Base-by-base conservation (phyloP, 2,888 invertebrate species). In the Aricia artaxerxes region DNA sequence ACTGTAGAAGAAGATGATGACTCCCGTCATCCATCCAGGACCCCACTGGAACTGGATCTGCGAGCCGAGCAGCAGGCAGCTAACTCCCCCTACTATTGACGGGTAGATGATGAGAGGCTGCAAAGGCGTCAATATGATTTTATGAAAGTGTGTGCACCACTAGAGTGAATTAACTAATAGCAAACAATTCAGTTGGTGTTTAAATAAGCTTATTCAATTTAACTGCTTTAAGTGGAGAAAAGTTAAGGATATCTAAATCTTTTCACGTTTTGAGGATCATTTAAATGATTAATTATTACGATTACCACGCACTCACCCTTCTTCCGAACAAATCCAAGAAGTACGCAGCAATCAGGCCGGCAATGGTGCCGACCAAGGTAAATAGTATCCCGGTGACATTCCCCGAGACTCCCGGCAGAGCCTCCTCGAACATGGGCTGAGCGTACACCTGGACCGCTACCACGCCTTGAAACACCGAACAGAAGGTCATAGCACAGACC, bases 41-140 rank as follows among this genome's bases (percentile, higher is more conserved):
- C 87, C 91, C 89, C 89, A 89, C 13, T 85, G 84, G 24, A 88
- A 61, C 24, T 90, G 91, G 40, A 91, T 84, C 81, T 90, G 91
- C 0, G 87, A 83, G 6, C 91, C 91, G 6, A 91, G 86, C 60
- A 87, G 60, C 2, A 88, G 61, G 82, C 90, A 88, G 84, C 86
- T 85, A 0, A 85, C 24, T 0, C 87, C 89, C 0, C 86, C 80
- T 0, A 79, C 82, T 1, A 87, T 24, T 0, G 89, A 89, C 0
- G 87, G 84, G 77, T 84, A 85, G 73, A 90, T 85, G 82, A 91
- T 83, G 0, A 91, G 85, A 0, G 85, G 82, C 90, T 91, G 85
- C 4, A 86, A 85, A 61, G 4, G 5, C 40, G 11, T 11, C 0
- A 1, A 64, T 31, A 16, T 3, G 57, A 57, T 16, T 57, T 53